A percentile compares a stretch with the other conserved stretches of the same genome.
phyloP scores from a whole-genome alignment of 2,113 vertebrate genomes.

The Ictidomys tridecemlineatus region DNA sequence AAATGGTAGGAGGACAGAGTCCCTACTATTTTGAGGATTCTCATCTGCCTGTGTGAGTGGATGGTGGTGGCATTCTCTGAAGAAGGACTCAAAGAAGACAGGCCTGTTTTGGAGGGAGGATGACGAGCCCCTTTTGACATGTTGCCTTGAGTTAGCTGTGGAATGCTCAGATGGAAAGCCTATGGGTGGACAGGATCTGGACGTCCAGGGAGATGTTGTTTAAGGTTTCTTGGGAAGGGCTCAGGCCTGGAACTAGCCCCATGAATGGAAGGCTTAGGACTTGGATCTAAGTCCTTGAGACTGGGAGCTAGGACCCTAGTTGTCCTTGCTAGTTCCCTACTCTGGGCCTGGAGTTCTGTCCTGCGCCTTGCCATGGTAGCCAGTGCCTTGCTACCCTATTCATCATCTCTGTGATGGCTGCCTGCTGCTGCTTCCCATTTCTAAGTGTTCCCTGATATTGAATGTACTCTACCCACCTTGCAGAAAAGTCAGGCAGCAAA shows the following conservation, averaged over 20 bases:
- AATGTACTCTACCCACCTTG: not conserved
- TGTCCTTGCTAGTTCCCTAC: not conserved
- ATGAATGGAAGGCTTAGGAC: not conserved
- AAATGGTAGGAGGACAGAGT: not conserved
- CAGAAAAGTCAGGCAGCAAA: not conserved
- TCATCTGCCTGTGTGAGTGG: not conserved
- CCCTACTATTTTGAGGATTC: not conserved
- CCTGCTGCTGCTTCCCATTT: not conserved
- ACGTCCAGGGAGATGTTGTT: not conserved
- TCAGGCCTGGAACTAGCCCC: not conserved
- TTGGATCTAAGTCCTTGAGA: not conserved
- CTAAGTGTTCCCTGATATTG: too few species aligned
- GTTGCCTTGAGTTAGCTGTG: not conserved
- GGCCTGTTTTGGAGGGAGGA: not conserved
- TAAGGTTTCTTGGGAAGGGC: not conserved
- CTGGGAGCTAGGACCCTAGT: not conserved
- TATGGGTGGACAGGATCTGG: accelerated
- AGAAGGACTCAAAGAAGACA: not conserved
- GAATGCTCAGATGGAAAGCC: not conserved
- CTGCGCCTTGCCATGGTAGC: accelerated
- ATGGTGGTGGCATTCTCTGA: not conserved
- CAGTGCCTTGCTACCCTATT: not conserved
- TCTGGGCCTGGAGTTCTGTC: not conserved
- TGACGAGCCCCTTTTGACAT: not conserved
- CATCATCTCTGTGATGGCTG: not conserved